Conservation (phyloP, 2,888 invertebrate species). For the Drosophila limbata region DNA sequence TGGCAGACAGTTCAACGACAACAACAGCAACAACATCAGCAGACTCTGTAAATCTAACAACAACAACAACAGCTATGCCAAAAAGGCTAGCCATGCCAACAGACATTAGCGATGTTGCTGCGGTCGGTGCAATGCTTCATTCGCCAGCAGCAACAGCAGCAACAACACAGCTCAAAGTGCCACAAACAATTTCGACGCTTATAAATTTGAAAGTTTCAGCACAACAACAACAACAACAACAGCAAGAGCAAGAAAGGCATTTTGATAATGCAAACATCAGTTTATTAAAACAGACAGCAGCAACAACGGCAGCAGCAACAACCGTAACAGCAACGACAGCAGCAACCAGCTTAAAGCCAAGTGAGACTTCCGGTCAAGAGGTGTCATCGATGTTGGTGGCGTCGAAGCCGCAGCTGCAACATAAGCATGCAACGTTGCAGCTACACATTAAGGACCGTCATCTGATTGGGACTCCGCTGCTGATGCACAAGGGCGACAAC, state of each 20-base stretch:
- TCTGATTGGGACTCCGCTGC: conserved; percentile 84
- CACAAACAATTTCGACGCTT: conserved; percentile 60
- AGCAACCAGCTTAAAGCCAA: conserved; percentile 32
- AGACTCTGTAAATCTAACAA: conserved; percentile 17
- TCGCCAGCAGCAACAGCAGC: conserved; percentile 22
- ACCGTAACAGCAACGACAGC: conserved; percentile 26
- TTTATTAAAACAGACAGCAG: conserved; percentile 67
- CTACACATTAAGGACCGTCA: conserved; percentile 83
- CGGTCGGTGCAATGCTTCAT: conserved; percentile 31
- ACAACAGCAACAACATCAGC: conserved; percentile 33
- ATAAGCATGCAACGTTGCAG: conserved; percentile 79
- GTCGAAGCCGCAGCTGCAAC: conserved; percentile 58
- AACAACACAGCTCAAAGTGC: conserved; percentile 44
- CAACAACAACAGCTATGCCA: conserved; percentile 26
- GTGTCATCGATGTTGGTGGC: conserved; percentile 14
- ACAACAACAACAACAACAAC: conserved; percentile 24
- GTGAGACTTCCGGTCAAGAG: conserved; percentile 65
- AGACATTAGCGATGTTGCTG: conserved; percentile 66
- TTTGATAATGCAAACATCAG: conserved; percentile 50
- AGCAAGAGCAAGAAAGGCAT: conserved; percentile 29
- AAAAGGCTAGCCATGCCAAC: conserved; percentile 48
- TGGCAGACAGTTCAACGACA: conserved; percentile 46
- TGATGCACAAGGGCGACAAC: conserved; percentile 84
- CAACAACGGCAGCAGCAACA: conserved; percentile 33
- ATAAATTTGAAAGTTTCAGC: conserved; percentile 51